Evolutionary conservation across 2,113 vertebrate genomes (phyloP), one percentile per base, ranked within the genome.

Genomic region (Cathartes aura): DNA sequence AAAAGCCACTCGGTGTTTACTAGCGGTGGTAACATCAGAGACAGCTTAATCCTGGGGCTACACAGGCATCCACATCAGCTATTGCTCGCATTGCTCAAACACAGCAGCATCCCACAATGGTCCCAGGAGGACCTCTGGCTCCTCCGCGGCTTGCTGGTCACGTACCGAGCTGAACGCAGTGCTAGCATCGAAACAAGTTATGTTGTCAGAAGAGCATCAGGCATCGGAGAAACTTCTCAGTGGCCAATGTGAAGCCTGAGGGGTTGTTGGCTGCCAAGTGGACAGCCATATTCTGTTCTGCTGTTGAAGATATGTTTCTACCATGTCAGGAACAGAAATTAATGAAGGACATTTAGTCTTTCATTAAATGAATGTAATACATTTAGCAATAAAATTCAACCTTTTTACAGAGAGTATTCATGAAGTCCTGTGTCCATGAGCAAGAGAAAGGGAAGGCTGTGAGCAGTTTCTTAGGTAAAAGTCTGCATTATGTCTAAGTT

Each of bases 151-250:
- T 80, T 53, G 66, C 58, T 60, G 5, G 3, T 81, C 48, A 4
- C 0, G 0, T 19, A 56, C 7, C 0, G 0, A 64, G 52, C 26
- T 52, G 45, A 76, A 40, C 0, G 11, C 26, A 8, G 14, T 24
- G 50, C 36, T 40, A 16, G 32, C 8, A 3, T 72, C 29, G 7
- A 68, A 79, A 40, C 22, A n/a, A 12, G 8, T 42, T 50, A 14
- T 11, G 26, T 21, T 82, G 50, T 84, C 16, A 29, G 6, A 47
- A 48, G 62, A 63, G 21, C n/a, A 30, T 72, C 74, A 42, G n/a
- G 19, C 0, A 0, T 50, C 19, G 34, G 24, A 74, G 59, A 59
- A 82, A 50, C 63, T 84, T 73, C 15, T n/a, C 7, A 3, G 17
- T 38, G 81, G 12, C 18, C 4, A 2, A 0, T 2, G 0, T 11